Base-by-base conservation (phyloP, 2,888 invertebrate species). In the Ectropis crepuscularia region DNA sequence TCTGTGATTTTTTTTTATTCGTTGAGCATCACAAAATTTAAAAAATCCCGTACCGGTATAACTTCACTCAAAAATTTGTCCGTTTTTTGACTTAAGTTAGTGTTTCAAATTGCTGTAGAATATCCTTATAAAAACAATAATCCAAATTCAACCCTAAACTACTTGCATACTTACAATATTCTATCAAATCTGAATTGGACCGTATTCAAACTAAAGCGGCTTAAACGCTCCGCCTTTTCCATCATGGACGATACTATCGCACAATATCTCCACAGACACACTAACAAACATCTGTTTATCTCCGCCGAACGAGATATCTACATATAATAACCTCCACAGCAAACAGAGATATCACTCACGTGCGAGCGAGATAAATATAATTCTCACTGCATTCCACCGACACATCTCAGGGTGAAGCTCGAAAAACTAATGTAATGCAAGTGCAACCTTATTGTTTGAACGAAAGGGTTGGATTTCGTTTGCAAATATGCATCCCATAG, bases 271-370 rank as follows among this genome's bases (percentile, higher is more conserved):
- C 81, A 82, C 78, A 84, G 82, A 84, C 83, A 86, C 83, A 78
- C 85, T 80, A 82, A 82, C 87, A 83, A 78, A 90, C 84, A 87
- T 88, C 88, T 85, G 83, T 81, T 90, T 89, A 92, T 91, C 90
- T 91, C 89, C 71, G 71, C 75, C 73, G 86, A 90, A 88, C 79
- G 92, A 89, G 91, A 92, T 92, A 92, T 87, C 91, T 89, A 89
- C 86, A 90, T 89, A 85, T 86, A 90, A 82, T 80, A 81, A 77
- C 77, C 84, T 81, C 80, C 87, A 88, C 79, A 89, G 76, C 87
- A 80, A 89, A 92, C 79, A 81, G 89, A 87, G 92, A 92, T 83
- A 85, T 81, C 80, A 75, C 69, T 77, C 74, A 74, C 67, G 90
- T 71, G 85, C 76, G 88, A 92, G 79, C 63, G 89, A 87, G 92